Percentiles rank a stretch among this genome's conserved stretches.
Evolutionary conservation across 2,888 invertebrate species (phyloP).

Genomic region (Pandemis heparana): DNA sequence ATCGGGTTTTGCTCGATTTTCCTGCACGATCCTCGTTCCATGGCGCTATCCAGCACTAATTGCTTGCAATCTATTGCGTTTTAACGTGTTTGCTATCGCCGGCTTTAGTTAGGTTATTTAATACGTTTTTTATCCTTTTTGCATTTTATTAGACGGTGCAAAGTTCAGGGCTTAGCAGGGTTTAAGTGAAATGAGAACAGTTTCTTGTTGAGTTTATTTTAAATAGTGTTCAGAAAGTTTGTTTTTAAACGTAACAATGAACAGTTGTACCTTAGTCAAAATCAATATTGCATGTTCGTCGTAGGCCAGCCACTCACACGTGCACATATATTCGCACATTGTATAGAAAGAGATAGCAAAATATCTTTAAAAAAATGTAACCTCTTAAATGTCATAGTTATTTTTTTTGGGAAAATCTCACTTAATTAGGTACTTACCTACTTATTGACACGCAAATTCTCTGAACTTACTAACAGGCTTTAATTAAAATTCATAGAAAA

Average conservation of each 20-base stretch:
- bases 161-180: background rate
- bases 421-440: too few species aligned
- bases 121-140: conserved; percentile 25
- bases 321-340: too few species aligned
- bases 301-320: too few species aligned
- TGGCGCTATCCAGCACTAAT: conserved; percentile 60
- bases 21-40: conserved; percentile 14
- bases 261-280: too few species aligned
- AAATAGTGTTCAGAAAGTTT: background rate
- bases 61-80: conserved; percentile 76
- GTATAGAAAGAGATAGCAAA: too few species aligned
- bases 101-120: conserved; percentile 58
- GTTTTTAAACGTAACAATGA: background rate
- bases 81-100: conserved; percentile 69
- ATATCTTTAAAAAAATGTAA: too few species aligned
- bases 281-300: too few species aligned
- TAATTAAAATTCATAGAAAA: too few species aligned
- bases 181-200: background rate
- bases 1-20: conserved; percentile 49
- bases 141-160: background rate
- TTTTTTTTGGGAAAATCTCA: too few species aligned
- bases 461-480: too few species aligned
- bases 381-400: too few species aligned
- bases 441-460: too few species aligned
- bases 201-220: background rate